Base-by-base conservation (phyloP, 2,113 vertebrate genomes). In the Microcebus tavaratra region DNA sequence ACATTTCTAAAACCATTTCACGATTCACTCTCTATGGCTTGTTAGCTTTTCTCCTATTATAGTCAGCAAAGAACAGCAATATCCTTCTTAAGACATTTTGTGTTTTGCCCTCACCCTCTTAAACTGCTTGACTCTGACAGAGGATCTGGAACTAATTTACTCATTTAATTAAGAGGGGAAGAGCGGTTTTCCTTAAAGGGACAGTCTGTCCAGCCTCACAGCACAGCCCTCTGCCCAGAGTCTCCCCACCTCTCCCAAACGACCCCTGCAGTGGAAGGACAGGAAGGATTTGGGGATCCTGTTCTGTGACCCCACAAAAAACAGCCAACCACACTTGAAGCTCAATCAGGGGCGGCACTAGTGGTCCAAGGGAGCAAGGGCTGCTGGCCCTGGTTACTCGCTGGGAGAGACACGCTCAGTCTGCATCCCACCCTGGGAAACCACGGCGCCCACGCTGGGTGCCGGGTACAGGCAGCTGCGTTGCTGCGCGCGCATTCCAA, bases 61-160 rank as follows among this genome's bases (percentile, higher is more conserved):
- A 84, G 67, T 70, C 75, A 88, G 34, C 68, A 67, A 83, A 84
- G 76, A 57, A 79, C 0, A 39, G 45, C 34, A n/a, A 2, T 31
- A 31, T 10, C 68, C 53, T 78, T 55, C 70, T 73, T 78, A 48
- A 76, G 55, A 34, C 42, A 63, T 82, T 85, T 88, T 87, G 13
- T 82, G 11, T 70, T 96, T 96, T 27, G 39, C 75, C 55, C 55
- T 21, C 55, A 57, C 55, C 55, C 55, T 57, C 55, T 57, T 57
- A 57, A 57, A 57, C 55, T 57, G 55, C 20, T 57, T 0, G 20
- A 57, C 55, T 97, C 98, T 98, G 97, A 98, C 98, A 95, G 86
- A 39, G 91, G 98, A 98, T 98, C 98, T 98, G 96, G 98, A 98
- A 98, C 96, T 98, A 98, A 98, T 98, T 98, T 98, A 98, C 97